A percentile compares a stretch with the other conserved stretches of the same genome.
phyloP scores from a whole-genome alignment of 2,797 vertebrate genomes.

The Sphenopsis melanotis region DNA sequence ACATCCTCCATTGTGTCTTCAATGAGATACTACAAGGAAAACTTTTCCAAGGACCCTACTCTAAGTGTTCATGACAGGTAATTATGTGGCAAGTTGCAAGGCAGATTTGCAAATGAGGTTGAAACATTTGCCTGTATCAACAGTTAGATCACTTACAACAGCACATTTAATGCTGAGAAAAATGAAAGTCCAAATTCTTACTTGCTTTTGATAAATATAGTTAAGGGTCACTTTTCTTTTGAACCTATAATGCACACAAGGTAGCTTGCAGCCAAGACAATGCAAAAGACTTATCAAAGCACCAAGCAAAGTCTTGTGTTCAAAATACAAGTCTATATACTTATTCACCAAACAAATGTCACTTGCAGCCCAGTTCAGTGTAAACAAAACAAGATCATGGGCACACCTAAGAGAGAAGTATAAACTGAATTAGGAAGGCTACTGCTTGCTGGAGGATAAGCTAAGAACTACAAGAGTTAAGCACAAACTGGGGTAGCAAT shows the following conservation, averaged over 20 bases:
- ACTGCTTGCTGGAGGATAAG: not conserved
- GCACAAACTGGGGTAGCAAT: not conserved
- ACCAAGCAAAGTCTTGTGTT: not conserved
- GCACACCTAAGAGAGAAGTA: not conserved
- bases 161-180: not conserved
- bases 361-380: not conserved
- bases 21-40: slow-evolving; percentile 94
- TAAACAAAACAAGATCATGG: not conserved
- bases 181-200: not conserved
- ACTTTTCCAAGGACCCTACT: slow-evolving; percentile 51
- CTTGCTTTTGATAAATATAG: not conserved
- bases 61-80: slow-evolving; percentile 64
- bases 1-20: slow-evolving; percentile 84
- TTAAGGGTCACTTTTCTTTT: not conserved
- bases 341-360: not conserved
- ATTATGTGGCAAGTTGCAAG: not conserved
- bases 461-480: not conserved
- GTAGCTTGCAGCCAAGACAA: not conserved
- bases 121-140: not conserved
- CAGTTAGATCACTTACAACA: not conserved
- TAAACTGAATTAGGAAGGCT: not conserved
- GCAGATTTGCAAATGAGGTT: not conserved
- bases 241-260: not conserved
- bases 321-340: not conserved
- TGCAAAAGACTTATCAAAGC: not conserved